Evolutionary conservation across 2,113 vertebrate genomes (phyloP).

Genomic region (Lepus timidus): DNA sequence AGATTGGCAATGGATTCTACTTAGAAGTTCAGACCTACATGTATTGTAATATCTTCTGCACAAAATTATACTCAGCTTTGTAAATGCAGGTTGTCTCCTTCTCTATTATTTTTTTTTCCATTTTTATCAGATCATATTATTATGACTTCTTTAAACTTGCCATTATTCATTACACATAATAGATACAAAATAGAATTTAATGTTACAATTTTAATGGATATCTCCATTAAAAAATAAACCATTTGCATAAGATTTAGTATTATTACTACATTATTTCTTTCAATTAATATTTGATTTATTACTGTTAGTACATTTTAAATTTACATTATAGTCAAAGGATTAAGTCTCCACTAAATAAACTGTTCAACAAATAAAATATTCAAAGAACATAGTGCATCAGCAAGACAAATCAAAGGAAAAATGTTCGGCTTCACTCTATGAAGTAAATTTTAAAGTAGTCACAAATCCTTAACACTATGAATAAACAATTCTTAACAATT

Average conservation of each 20-base stretch:
- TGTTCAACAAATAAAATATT: too few relatives aligned
- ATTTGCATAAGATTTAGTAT: not conserved
- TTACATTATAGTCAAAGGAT: too few relatives aligned
- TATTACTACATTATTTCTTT: too few relatives aligned
- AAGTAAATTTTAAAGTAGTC: too few relatives aligned
- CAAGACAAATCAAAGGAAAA: too few relatives aligned
- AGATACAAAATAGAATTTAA: not conserved
- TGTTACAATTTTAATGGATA: not conserved
- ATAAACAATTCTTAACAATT: too few relatives aligned
- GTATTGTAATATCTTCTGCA: not conserved
- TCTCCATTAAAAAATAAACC: not conserved
- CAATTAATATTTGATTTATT: too few relatives aligned
- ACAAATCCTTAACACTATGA: too few relatives aligned
- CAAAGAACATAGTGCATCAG: too few relatives aligned
- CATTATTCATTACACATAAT: not conserved
- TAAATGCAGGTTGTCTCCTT: not conserved
- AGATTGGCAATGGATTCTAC: not conserved
- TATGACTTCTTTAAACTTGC: not conserved
- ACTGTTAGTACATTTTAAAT: too few relatives aligned
- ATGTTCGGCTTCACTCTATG: too few relatives aligned
- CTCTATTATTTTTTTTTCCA: not conserved
- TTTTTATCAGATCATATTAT: conserved; percentile 26
- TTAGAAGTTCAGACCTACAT: not conserved
- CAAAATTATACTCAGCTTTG: not conserved
- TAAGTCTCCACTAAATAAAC: too few relatives aligned